Base-by-base conservation (phyloP, 1,140 invertebrate species). In the Pseudomyrmex concolor region DNA sequence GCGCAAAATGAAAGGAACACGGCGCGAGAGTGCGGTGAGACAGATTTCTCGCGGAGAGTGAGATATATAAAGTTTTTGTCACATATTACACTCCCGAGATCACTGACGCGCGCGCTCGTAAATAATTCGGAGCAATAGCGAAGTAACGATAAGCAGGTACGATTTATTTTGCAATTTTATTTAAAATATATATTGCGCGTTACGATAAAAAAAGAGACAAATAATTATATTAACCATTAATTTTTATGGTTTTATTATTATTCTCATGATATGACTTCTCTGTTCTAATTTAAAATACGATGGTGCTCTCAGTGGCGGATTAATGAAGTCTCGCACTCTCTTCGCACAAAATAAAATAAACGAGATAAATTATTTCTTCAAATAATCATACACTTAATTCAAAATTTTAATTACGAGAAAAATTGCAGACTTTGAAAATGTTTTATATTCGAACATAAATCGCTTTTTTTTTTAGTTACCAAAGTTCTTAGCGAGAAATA, bases 1-100 rank as follows among this genome's bases (percentile, higher is more conserved):
- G 45, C 50, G n/a, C 72, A 1, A 13, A 66, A 76, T 51, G 60
- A 54, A 66, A 54, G 73, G 48, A 66, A 54, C 8, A 43, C 25
- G 4, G 0, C 34, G 5, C 34, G n/a, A 22, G 25, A 57, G 19
- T 15, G n/a, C 34, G 7, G 17, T 17, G 45, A 50, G 25, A 15
- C 25, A 22, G 45, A 34, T 76, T 62, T 66, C 45, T 66, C 60
- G 60, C 45, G 45, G 34, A 19, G 51, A 19, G 67, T 34, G 51
- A n/a, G 45, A 45, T 19, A 2, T 9, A 43, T 34, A 22, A 74
- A 34, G 7, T 63, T 74, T 48, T 74, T 48, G 59, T 22, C 22
- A 60, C 43, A 22, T 15, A 22, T 19, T 45, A 5, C 22, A 8
- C 66, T n/a, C 34, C 19, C 62, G 34, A 43, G 68, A 22, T 19